Base-by-base conservation (phyloP, 2,888 invertebrate genomes). In the Halictus quadricinctus region DNA sequence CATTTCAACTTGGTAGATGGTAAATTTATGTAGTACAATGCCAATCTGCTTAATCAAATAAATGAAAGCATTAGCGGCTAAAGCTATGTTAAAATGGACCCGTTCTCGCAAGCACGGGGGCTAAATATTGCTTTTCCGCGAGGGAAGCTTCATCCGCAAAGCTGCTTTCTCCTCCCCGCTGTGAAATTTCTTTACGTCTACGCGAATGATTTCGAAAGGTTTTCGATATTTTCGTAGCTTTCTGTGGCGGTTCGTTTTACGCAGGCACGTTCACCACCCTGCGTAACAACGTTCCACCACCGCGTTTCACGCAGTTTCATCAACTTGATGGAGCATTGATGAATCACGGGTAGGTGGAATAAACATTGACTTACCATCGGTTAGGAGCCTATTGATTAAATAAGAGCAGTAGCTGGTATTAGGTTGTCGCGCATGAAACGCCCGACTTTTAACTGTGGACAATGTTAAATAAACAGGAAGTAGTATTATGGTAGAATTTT, bases 181-280 rank as follows among this genome's bases (percentile, higher is more conserved):
- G 86, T 86, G 87, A 89, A 90, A 88, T 90, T 90, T 88, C 90
- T 90, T 88, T 87, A 87, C 80, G 83, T 84, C 80, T 87, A 84
- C 84, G 58, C 73, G 84, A 81, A 88, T 88, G 83, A 80, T 79
- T 83, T 83, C 80, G 69, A 75, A 73, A 48, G 54, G 80, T 84
- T 87, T 88, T 88, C 66, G 83, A 88, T 81, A 87, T 88, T 88
- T 90, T 90, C 84, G 83, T 85, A 79, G 84, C 81, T 82, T 74
- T 80, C 79, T 76, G 12, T 58, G 58, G 58, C 79, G 54, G 60
- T 41, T 72, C 80, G 76, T 80, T 76, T 66, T 15, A 66, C 36
- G 18, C 8, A 25, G 66, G 25, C 58, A 76, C 66, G 46, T 43
- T 48, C 15, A 25, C 36, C 18, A 36, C 2, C 1, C 36, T 12